phyloP scores from a whole-genome alignment of 1,140 invertebrate species.

The Sarcophaga peregrina region DNA sequence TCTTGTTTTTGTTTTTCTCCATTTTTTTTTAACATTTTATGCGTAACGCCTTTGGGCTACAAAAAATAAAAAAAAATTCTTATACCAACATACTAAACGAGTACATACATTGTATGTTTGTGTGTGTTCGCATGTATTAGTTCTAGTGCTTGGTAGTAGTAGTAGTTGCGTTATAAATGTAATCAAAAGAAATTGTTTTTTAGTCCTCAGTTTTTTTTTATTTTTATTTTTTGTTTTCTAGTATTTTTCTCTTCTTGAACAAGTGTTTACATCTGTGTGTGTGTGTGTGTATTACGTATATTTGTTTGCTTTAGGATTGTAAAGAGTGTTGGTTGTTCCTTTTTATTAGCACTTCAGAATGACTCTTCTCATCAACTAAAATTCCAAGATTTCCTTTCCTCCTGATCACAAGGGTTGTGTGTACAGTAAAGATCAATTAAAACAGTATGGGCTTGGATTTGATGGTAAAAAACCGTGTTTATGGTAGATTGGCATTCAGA shows the following conservation, averaged over 20 bases:
- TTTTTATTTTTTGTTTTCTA: slow-evolving; percentile 3
- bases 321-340: slow-evolving; percentile 20
- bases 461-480: too few relatives aligned
- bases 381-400: background rate
- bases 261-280: too few relatives aligned
- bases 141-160: too few relatives aligned
- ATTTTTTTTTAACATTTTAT: slow-evolving; percentile 10
- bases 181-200: slow-evolving; percentile 37
- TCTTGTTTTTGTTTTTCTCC: background rate
- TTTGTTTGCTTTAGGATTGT: background rate
- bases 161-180: slow-evolving; percentile 16
- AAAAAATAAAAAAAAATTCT: background rate
- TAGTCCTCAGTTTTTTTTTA: slow-evolving; percentile 19
- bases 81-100: too few relatives aligned
- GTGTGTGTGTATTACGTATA: too few relatives aligned
- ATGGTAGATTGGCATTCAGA: too few relatives aligned
- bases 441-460: too few relatives aligned
- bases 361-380: slow-evolving; percentile 17
- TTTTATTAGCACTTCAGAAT: slow-evolving; percentile 36
- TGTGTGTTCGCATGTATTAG: too few relatives aligned
- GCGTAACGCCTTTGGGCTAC: slow-evolving; percentile 25
- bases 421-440: too few relatives aligned
- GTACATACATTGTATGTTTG: too few relatives aligned
- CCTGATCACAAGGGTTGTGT: too few relatives aligned
- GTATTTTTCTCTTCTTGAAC: background rate